Evolutionary conservation across 1,140 invertebrate genomes (phyloP).

Genomic region (Phymastichus coffea): DNA sequence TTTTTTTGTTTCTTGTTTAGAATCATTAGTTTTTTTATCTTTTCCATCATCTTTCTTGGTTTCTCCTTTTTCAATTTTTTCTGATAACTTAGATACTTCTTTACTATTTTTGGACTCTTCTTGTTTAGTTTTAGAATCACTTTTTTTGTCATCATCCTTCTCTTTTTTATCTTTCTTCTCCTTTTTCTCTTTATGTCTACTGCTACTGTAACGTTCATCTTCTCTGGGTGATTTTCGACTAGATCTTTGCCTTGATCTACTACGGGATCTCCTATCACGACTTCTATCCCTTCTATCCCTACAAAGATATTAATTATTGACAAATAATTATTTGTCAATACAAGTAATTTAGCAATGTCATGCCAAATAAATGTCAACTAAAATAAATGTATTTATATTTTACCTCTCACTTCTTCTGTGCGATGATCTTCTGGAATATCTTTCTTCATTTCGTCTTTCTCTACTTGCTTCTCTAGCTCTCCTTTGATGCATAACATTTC

Average conservation of each 20-base stretch:
- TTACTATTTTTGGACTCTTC: conserved; percentile 27
- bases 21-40: neutral
- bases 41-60: conserved; percentile 2
- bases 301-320: neutral
- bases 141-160: conserved; percentile 32
- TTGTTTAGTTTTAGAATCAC: conserved; percentile 24
- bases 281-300: conserved; percentile 23
- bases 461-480: conserved; percentile 9
- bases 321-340: no score
- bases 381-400: neutral
- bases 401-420: conserved; percentile 24
- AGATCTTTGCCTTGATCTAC: conserved; percentile 36
- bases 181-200: conserved; percentile 34
- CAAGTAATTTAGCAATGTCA: no score
- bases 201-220: conserved; percentile 33
- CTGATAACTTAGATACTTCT: conserved; percentile 25
- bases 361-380: no score
- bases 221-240: conserved; percentile 32
- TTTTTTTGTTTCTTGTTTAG: neutral
- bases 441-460: conserved; percentile 23
- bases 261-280: conserved; percentile 30
- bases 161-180: conserved; percentile 35
- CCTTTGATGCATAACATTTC: conserved; percentile 17
- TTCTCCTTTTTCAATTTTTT: conserved; percentile 16
- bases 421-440: conserved; percentile 18